Evolutionary conservation across 2,113 vertebrate genomes (phyloP).

Genomic region (Perca schrenkii): DNA sequence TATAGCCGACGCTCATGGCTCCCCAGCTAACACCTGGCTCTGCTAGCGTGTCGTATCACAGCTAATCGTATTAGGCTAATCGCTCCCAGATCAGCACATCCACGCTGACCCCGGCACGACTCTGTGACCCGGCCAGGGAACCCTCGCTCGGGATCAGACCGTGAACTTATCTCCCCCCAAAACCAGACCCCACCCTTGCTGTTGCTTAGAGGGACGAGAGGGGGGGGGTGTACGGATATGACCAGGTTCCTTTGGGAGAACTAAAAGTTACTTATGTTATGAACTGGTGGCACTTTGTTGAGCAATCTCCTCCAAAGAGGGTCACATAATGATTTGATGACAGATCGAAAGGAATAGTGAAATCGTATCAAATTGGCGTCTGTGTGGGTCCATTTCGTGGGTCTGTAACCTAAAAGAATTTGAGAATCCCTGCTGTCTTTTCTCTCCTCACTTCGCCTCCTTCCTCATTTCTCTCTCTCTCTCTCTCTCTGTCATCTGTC

Average conservation of each 20-base stretch:
- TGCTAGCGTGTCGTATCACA: constrained; percentile 70
- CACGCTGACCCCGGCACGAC: constrained; percentile 58
- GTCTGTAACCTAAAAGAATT: constrained; percentile 17
- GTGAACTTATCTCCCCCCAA: constrained; percentile 56
- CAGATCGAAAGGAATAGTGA: background rate
- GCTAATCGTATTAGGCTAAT: constrained; percentile 78
- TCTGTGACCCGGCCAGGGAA: constrained; percentile 62
- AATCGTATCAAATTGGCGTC: constrained; percentile 15
- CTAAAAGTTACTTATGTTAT: constrained; percentile 32
- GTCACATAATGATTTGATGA: constrained; percentile 2
- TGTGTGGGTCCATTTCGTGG: background rate
- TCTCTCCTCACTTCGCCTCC: constrained; percentile 53
- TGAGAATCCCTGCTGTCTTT: constrained; percentile 13
- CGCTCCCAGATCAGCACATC: constrained; percentile 74
- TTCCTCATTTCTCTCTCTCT: constrained; percentile 43
- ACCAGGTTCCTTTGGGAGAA: constrained; percentile 45
- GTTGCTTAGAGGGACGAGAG: background rate
- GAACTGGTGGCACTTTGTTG: constrained; percentile 50
- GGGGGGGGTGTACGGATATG: constrained; percentile 26
- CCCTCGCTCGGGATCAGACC: constrained; percentile 56
- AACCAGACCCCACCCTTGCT: constrained; percentile 50
- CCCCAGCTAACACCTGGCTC: constrained; percentile 69
- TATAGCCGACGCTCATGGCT: constrained; percentile 14
- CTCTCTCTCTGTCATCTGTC: constrained; percentile 52
- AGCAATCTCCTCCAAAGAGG: constrained; percentile 20